Evolutionary conservation across 23 tunicate genomes (phyloP).

Genomic region (Corella eumyota): DNA sequence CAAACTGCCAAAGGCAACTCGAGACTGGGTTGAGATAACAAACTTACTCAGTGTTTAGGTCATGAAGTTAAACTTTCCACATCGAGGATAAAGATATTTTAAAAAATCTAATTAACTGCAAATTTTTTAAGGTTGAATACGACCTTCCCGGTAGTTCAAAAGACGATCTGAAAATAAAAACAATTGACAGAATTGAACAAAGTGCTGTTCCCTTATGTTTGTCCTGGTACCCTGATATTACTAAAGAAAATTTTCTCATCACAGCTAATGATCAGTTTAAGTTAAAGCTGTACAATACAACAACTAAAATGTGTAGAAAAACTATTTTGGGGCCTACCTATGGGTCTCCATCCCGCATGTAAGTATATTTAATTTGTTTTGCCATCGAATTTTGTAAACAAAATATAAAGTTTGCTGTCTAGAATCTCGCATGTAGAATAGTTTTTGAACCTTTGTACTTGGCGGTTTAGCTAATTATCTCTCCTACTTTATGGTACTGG

Average conservation of each 20-base stretch:
- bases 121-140: constrained; percentile 82
- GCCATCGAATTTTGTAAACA: too few species aligned
- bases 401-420: too few species aligned
- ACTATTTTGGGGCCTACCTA: constrained; percentile 79
- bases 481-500: too few species aligned
- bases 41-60: too few species aligned
- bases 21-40: too few species aligned
- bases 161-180: constrained; percentile 49
- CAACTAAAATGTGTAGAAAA: constrained; percentile 91
- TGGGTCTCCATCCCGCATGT: constrained; percentile 52
- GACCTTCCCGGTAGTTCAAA: constrained; percentile 43
- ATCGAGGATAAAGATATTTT: too few species aligned
- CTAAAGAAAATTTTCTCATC: constrained; percentile 66
- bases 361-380: constrained; percentile 9
- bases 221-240: constrained; percentile 66
- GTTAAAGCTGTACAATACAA: constrained; percentile 75
- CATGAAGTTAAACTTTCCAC: too few species aligned
- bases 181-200: constrained; percentile 77
- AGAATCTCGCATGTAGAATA: too few species aligned
- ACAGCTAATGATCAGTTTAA: constrained; percentile 86
- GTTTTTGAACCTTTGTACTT: too few species aligned
- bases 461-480: too few species aligned
- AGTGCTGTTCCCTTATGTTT: constrained; percentile 76
- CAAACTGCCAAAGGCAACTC: too few species aligned
- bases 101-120: too few species aligned